Evolutionary conservation across 2,797 vertebrate genomes (phyloP), one percentile per base, ranked within the genome.

Genomic region (Amblyopsis hoosieri): DNA sequence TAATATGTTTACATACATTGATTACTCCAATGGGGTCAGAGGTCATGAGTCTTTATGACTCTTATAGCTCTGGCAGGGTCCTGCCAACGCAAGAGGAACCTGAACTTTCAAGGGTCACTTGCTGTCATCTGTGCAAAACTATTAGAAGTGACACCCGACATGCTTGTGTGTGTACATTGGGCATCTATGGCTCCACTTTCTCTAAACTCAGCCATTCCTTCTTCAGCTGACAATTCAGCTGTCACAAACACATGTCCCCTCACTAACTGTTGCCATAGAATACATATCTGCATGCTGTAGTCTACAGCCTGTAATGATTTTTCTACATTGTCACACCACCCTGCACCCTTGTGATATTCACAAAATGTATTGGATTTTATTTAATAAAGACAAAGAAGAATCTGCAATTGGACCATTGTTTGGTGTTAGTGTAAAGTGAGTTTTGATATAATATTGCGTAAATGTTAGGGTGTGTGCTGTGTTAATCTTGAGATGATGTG

Each of bases 221-320:
- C 66, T 72, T 82, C 90, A 90, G 89, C 85, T 91, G 91, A 88
- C 77, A 61, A 13, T 83, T 89, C 92, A 92, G 91, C 91, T 92
- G 91, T 89, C 80, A 71, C 80, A 72, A 88, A 85, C 88, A 90
- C 83, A 86, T 91, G 85, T 87, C 67, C 64, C 33, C 77, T 76
- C 64, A 60, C 82, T 82, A 84, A 87, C 85, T 84, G 86, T 79
- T 86, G 86, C 77, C 68, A 29, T 66, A 62, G 69, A 71, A 82
- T 75, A 72, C 63, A 37, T 45, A 55, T 75, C 82, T 11, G 29
- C 64, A 31, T 19, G 46, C 48, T 57, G 23, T 23, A 55, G 75
- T 83, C 60, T 64, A 80, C 71, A 75, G 52, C 69, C 81, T 37
- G 15, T 91, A 89, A 91, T 86, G 82, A 72, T 88, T 87, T 90